phyloP scores from a whole-genome alignment of 2,113 vertebrate genomes.

The Pluvialis apricaria region DNA sequence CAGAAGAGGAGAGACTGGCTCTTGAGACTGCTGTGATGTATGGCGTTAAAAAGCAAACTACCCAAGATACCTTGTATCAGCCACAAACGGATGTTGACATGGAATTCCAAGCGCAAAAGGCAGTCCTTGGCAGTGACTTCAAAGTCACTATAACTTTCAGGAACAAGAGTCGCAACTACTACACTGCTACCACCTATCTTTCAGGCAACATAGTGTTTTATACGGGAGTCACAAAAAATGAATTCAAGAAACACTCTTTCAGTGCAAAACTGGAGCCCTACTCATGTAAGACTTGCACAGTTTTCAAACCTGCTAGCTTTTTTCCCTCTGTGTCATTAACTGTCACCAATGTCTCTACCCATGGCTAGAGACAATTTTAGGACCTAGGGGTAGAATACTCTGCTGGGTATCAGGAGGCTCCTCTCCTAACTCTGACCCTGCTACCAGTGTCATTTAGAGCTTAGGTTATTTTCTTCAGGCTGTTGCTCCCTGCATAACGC shows the following conservation, averaged over 20 bases:
- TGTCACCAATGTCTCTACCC: background rate
- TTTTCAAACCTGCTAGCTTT: background rate
- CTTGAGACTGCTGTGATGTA: conserved; percentile 88
- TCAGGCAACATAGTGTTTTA: conserved; percentile 87
- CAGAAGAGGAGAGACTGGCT: conserved; percentile 84
- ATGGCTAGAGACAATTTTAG: background rate
- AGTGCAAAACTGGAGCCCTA: conserved; percentile 60
- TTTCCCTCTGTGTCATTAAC: background rate
- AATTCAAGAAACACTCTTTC: conserved; percentile 81
- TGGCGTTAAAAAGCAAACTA: conserved; percentile 74
- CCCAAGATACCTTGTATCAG: conserved; percentile 53
- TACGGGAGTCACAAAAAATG: conserved; percentile 83
- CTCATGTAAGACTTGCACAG: conserved; percentile 65
- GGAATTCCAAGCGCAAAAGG: conserved; percentile 76
- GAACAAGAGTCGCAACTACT: conserved; percentile 73
- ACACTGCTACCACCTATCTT: conserved; percentile 78
- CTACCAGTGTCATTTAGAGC: background rate
- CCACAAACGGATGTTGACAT: conserved; percentile 75
- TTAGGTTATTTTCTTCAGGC: background rate
- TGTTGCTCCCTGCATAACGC: background rate
- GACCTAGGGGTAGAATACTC: background rate
- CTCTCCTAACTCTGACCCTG: background rate
- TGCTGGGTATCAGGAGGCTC: background rate
- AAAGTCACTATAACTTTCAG: conserved; percentile 80
- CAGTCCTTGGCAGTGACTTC: conserved; percentile 81